These are phyloP conservation scores for Epirrhoe tristata DNA, from an alignment of 2,888 invertebrate species.

Conservation along the genomic window DNA sequence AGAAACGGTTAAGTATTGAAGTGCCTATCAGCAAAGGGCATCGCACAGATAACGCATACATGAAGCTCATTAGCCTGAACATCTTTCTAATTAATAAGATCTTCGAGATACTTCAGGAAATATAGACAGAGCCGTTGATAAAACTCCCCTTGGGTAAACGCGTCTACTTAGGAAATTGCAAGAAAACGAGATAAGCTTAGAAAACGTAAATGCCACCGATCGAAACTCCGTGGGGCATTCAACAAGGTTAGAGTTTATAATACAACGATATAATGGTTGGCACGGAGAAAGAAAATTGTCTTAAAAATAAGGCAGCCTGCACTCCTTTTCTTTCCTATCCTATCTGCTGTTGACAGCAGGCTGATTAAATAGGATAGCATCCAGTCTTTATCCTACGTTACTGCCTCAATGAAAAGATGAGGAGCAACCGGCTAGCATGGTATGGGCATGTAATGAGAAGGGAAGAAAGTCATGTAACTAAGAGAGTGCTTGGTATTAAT, in stretches of 20 bases:
- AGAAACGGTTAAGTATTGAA: conserved; percentile 23
- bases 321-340: no score
- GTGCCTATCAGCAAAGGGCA: conserved; percentile 40
- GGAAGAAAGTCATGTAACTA: no score
- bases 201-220: not conserved
- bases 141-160: conserved; percentile 19
- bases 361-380: no score
- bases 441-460: no score
- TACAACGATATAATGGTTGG: not conserved
- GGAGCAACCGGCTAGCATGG: no score
- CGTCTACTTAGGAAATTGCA: not conserved
- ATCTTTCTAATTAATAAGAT: conserved; percentile 45
- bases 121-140: conserved; percentile 24
- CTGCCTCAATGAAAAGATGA: no score
- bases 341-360: no score
- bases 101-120: conserved; percentile 29
- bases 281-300: not conserved
- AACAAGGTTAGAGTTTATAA: not conserved
- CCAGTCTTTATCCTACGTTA: not conserved
- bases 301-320: not conserved
- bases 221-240: not conserved
- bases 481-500: no score
- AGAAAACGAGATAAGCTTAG: conserved; percentile 12
- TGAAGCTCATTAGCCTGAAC: conserved; percentile 39
- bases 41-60: conserved; percentile 41